Percentiles rank a stretch among this genome's conserved stretches.
Evolutionary conservation across 2,797 vertebrate genomes (phyloP).

Genomic region (Perodicticus potto): DNA sequence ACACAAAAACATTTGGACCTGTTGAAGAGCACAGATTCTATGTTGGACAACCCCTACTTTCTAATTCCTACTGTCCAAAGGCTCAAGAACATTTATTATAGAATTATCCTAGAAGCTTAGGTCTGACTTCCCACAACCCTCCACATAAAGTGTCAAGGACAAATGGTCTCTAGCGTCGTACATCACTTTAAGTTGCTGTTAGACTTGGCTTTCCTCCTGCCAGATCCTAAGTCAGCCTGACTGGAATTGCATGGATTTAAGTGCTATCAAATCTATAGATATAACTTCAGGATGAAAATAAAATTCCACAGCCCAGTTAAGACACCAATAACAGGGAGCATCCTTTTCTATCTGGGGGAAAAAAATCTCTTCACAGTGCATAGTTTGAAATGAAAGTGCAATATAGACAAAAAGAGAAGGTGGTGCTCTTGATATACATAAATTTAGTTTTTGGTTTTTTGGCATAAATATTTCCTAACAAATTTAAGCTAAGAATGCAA

Average conservation of each 20-base stretch:
- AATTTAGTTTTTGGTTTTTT: constrained; percentile 82
- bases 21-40: constrained; percentile 55
- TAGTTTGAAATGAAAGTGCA: constrained; percentile 89
- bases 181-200: constrained; percentile 54
- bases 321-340: constrained; percentile 42
- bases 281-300: constrained; percentile 46
- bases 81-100: not conserved
- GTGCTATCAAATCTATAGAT: constrained; percentile 7
- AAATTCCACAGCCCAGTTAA: constrained; percentile 37
- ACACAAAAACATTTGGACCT: constrained; percentile 46
- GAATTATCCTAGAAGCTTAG: constrained; percentile 11
- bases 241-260: constrained; percentile 37
- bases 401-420: constrained; percentile 82
- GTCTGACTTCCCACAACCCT: not conserved
- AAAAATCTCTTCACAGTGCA: constrained; percentile 85
- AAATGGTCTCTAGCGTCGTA: constrained; percentile 1
- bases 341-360: not conserved
- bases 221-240: constrained; percentile 1
- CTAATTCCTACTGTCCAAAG: not conserved
- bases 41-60: not conserved
- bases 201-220: constrained; percentile 48
- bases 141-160: constrained; percentile 6
- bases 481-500: constrained; percentile 75
- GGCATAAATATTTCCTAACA: constrained; percentile 76
- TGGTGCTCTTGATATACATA: constrained; percentile 70